Base-by-base conservation (phyloP, 2,113 vertebrate genomes). In the Anoplopoma fimbria region DNA sequence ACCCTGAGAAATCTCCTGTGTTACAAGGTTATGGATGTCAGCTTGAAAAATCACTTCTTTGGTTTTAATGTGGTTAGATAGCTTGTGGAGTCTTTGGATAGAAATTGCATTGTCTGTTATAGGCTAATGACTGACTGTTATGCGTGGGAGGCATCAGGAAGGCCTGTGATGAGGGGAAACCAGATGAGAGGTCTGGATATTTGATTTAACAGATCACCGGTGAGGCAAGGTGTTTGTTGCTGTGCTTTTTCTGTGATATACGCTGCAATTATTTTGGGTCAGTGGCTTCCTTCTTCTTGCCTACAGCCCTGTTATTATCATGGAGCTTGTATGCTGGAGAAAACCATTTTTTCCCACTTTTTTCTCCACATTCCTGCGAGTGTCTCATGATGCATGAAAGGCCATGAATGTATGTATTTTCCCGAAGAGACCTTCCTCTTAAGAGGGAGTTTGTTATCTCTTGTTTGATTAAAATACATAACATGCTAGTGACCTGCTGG, bases 31-130 rank as follows among this genome's bases (percentile, higher is more conserved):
- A 84, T 55, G n/a, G 62, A 80, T 47, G 75, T 79, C 69, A 75
- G 73, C 2, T 40, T 87, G 80, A 89, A 81, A 82, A 89, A 89
- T 87, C 8, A 58, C 74, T 83, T 57, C 34, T 78, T 75, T 83
- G 62, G 9, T 31, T 81, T 60, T 87, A 85, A 88, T 81, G 53
- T 58, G 69, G 75, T 89, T 91, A 85, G 49, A 73, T 4, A 33
- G 73, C 45, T 69, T 23, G 77, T 77, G 78, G 63, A 79, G 58
- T 62, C 69, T 81, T 70, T 47, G 53, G 53, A 68, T 69, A 47
- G 67, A 82, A 72, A 73, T 76, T 27, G 29, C 47, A 68, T 62
- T 64, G 27, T 71, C 55, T 84, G 78, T 78, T 85, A 86, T 51
- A 40, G 77, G 55, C 61, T 75, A 79, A 85, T 81, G 83, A 82